These are phyloP conservation scores for Drosophila kepulauana DNA, from an alignment of 1,140 invertebrate species.

Conservation along the genomic window DNA sequence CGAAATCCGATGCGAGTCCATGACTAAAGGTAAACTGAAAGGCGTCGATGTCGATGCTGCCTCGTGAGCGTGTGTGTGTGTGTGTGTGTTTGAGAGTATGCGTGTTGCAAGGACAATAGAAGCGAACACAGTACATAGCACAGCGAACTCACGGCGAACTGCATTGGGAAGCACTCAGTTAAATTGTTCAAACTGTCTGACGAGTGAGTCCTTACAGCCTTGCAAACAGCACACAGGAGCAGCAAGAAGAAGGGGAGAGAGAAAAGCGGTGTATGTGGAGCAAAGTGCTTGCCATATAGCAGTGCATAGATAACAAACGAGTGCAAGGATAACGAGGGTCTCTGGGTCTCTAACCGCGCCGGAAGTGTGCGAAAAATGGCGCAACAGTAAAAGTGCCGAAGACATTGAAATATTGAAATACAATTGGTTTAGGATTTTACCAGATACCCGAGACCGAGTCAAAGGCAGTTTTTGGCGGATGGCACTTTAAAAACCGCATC, in stretches of 20 bases:
- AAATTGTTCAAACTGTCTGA: slow-evolving; percentile 67
- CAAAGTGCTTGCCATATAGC: slow-evolving; percentile 66
- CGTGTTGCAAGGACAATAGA: slow-evolving; percentile 67
- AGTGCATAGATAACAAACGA: slow-evolving; percentile 76
- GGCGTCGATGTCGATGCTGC: slow-evolving; percentile 57
- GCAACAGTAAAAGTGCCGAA: slow-evolving; percentile 61
- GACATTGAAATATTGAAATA: slow-evolving; percentile 81
- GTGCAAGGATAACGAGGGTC: slow-evolving; percentile 76
- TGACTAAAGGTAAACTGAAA: slow-evolving; percentile 49
- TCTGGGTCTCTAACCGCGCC: slow-evolving; percentile 12
- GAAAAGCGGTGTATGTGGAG: background rate
- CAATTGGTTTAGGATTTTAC: slow-evolving; percentile 68
- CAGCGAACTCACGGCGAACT: background rate
- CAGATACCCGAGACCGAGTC: background rate
- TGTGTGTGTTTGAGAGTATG: too few species aligned
- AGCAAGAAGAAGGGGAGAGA: slow-evolving; percentile 14
- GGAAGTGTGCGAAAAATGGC: slow-evolving; percentile 66
- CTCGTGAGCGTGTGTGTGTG: background rate
- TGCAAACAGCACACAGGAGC: slow-evolving; percentile 20
- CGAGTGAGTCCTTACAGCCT: slow-evolving; percentile 2
- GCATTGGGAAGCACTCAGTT: slow-evolving; percentile 63
- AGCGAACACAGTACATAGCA: background rate
- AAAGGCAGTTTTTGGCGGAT: slow-evolving; percentile 1
- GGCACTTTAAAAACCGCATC: slow-evolving; percentile 27
- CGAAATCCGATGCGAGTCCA: background rate